Conservation (phyloP, 2,113 vertebrate species). For the Amphiprion percula region DNA sequence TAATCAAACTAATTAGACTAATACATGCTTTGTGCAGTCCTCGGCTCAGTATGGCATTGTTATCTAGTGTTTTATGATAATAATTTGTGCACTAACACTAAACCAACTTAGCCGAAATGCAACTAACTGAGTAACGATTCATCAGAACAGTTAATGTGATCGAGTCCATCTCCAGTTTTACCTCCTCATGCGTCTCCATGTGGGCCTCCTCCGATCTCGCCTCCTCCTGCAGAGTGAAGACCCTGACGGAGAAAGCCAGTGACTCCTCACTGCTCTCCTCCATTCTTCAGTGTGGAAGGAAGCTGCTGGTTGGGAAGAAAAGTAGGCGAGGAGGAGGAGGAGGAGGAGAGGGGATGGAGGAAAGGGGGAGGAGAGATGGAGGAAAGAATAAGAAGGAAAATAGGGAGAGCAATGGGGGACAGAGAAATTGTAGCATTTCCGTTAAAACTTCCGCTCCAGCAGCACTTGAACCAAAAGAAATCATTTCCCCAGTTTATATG, state of each 20-base stretch:
- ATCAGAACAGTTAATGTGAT: neutral
- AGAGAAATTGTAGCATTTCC: no score
- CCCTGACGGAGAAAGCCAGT: constrained; percentile 48
- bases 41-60: no score
- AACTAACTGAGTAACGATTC: no score
- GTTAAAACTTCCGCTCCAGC: no score
- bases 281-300: constrained; percentile 41
- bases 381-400: neutral
- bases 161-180: neutral
- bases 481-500: no score
- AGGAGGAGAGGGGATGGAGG: neutral
- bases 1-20: no score
- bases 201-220: neutral
- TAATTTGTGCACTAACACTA: no score
- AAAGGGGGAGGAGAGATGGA: constrained; percentile 36
- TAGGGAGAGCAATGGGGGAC: no score
- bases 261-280: constrained; percentile 42
- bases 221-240: constrained; percentile 64
- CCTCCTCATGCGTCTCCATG: constrained; percentile 22
- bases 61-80: no score
- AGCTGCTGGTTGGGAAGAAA: neutral
- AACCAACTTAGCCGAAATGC: no score
- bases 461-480: no score
- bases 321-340: neutral
- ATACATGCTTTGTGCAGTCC: no score